A percentile compares a stretch with the other conserved stretches of the same genome.
Evolutionary conservation across 2,113 vertebrate species (phyloP).

Genomic region (Lota lota): DNA sequence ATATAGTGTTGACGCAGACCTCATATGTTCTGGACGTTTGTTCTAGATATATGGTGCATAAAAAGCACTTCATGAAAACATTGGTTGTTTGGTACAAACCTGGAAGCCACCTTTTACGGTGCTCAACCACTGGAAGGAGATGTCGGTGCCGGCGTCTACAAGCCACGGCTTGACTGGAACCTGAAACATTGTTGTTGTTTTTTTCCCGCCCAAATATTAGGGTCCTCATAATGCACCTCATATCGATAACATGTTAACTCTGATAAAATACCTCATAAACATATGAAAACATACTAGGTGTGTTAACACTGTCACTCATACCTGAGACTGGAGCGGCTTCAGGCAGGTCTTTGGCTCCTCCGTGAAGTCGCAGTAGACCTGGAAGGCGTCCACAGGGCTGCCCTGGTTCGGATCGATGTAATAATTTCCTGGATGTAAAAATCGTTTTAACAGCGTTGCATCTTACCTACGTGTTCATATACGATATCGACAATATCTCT

Average conservation of each 20-base stretch:
- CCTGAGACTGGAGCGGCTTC: slow-evolving; percentile 68
- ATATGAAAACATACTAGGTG: background rate
- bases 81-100: slow-evolving; percentile 52
- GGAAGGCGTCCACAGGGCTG: slow-evolving; percentile 72
- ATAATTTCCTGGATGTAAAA: slow-evolving; percentile 70
- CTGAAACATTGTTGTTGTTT: slow-evolving; percentile 45
- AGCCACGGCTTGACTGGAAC: slow-evolving; percentile 79
- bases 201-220: background rate
- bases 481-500: too few species aligned
- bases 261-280: background rate
- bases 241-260: background rate
- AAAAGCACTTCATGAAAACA: background rate
- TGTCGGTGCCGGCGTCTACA: slow-evolving; percentile 50
- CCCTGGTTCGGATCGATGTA: slow-evolving; percentile 86
- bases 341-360: slow-evolving; percentile 78
- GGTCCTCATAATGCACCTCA: too few species aligned
- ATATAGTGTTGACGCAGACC: background rate
- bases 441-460: background rate
- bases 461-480: too few species aligned
- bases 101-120: slow-evolving; percentile 69
- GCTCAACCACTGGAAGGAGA: slow-evolving; percentile 79
- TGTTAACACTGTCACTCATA: slow-evolving; percentile 24
- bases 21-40: too few species aligned
- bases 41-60: background rate
- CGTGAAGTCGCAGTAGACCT: slow-evolving; percentile 81